These are phyloP conservation scores for Castor canadensis DNA, from an alignment of 2,113 vertebrate genomes.

Conservation along the genomic window DNA sequence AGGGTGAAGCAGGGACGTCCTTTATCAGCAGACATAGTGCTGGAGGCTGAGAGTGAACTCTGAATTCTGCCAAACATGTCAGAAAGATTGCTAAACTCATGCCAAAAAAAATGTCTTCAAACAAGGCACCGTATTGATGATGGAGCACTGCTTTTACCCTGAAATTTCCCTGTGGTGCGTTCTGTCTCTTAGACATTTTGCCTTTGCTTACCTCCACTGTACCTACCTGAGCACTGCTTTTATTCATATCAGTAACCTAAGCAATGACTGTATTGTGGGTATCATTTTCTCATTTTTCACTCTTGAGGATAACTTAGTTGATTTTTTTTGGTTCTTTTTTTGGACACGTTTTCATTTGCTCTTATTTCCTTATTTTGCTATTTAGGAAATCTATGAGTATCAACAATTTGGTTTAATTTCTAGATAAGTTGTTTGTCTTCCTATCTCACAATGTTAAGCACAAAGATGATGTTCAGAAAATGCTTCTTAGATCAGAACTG, in stretches of 20 bases:
- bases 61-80: not conserved
- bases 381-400: not conserved
- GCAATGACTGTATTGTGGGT: not conserved
- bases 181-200: not conserved
- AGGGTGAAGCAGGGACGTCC: not conserved
- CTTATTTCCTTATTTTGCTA: too few species aligned
- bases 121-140: not conserved
- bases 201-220: not conserved
- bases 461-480: not conserved
- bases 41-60: not conserved
- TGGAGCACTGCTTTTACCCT: not conserved
- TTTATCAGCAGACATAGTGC: not conserved
- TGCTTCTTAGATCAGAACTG: not conserved
- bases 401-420: not conserved
- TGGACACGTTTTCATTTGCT: not conserved
- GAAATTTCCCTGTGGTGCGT: not conserved
- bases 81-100: conserved; percentile 6
- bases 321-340: not conserved
- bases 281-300: not conserved
- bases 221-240: not conserved
- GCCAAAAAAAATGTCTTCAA: not conserved
- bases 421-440: not conserved
- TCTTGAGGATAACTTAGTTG: not conserved
- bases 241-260: not conserved
- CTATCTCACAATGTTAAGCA: not conserved